Conservation (phyloP, 2,888 invertebrate genomes). For the Molorchus minor region DNA sequence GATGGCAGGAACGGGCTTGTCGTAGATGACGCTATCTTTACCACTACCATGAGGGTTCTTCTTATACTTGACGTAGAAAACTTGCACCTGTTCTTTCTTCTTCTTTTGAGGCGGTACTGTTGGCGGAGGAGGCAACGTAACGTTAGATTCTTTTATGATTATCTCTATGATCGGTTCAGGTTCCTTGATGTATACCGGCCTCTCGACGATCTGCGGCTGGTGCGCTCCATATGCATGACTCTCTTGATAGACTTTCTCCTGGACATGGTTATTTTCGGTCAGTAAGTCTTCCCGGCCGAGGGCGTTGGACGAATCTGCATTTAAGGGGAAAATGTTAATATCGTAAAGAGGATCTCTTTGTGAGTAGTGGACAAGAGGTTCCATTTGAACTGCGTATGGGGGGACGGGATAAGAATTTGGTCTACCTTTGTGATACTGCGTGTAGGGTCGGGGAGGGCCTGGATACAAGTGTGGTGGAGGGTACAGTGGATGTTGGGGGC, state of each 20-base stretch:
- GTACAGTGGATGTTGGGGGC: conserved; percentile 53
- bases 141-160: conserved; percentile 90
- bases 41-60: conserved; percentile 79
- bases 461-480: conserved; percentile 56
- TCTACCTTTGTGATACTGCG: conserved; percentile 58
- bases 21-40: conserved; percentile 79
- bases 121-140: conserved; percentile 72
- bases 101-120: conserved; percentile 67
- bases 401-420: conserved; percentile 66
- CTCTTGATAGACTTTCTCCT: conserved; percentile 57
- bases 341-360: conserved; percentile 82
- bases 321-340: conserved; percentile 59
- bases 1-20: conserved; percentile 81
- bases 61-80: conserved; percentile 90
- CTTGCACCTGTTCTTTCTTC: conserved; percentile 86
- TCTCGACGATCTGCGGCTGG: conserved; percentile 56
- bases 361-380: conserved; percentile 81
- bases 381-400: conserved; percentile 83
- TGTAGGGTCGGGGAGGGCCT: conserved; percentile 49
- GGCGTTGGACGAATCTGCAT: conserved; percentile 62
- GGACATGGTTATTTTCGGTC: conserved; percentile 62
- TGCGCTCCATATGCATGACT: conserved; percentile 59
- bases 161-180: conserved; percentile 93
- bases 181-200: conserved; percentile 69
- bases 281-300: conserved; percentile 60